These are phyloP conservation scores for Galago senegalensis DNA, from an alignment of 2,797 vertebrate genomes.

Conservation along the genomic window DNA sequence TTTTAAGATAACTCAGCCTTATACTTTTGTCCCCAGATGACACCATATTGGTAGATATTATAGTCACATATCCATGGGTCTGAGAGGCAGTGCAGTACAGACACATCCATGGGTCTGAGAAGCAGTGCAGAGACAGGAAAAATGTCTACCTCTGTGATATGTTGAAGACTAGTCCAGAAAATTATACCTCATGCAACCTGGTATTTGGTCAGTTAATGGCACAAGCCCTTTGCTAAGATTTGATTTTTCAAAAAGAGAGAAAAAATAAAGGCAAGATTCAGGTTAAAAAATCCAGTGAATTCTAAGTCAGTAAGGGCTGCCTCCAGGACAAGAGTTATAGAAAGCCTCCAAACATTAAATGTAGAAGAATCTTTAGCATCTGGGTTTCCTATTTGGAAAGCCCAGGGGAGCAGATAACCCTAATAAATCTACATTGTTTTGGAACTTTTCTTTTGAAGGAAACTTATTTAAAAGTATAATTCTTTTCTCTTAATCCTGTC, in stretches of 20 bases:
- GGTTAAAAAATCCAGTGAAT: neutral
- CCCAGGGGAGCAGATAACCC: neutral
- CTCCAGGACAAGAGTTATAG: neutral
- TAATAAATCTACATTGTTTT: conserved; percentile 19
- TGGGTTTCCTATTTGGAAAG: conserved; percentile 1
- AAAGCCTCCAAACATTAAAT: neutral
- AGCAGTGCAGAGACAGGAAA: neutral
- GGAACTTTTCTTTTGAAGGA: conserved; percentile 47
- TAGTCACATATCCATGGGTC: neutral
- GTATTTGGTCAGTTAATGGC: neutral
- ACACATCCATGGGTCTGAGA: neutral
- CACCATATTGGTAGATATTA: neutral
- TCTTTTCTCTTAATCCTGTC: conserved; percentile 37
- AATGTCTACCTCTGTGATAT: neutral
- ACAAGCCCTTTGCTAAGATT: conserved; percentile 8
- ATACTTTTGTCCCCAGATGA: neutral
- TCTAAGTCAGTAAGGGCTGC: neutral
- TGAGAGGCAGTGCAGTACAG: neutral
- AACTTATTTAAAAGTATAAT: conserved; percentile 18
- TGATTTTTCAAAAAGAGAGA: neutral
- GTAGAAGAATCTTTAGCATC: neutral
- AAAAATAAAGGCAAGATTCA: neutral
- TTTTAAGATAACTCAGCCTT: neutral
- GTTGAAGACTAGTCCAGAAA: neutral
- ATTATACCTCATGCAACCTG: neutral